Conservation (phyloP, 2,797 vertebrate species). For the Trichosurus vulpecula region DNA sequence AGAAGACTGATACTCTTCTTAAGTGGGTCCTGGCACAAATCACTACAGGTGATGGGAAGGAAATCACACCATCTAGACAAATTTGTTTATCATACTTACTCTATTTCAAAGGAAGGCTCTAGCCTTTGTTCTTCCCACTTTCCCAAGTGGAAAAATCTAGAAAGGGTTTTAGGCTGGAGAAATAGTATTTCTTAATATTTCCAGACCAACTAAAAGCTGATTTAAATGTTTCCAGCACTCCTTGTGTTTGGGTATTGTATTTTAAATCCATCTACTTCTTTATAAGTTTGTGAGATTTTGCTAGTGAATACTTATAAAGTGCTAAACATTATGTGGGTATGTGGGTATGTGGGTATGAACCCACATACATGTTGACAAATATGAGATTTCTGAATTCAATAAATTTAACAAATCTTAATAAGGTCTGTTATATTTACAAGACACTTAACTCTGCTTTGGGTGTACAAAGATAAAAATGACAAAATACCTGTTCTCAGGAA, state of each 20-base stretch:
- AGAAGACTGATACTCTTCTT: too few species aligned
- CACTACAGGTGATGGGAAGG: too few species aligned
- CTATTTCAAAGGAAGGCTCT: too few species aligned
- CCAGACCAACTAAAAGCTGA: not conserved
- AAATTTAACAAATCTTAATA: not conserved
- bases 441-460: not conserved
- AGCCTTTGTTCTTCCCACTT: too few species aligned
- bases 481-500: not conserved
- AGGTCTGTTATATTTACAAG: not conserved
- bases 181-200: not conserved
- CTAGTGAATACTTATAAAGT: not conserved
- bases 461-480: not conserved
- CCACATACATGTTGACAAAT: not conserved
- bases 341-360: too few species aligned
- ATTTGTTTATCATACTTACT: too few species aligned
- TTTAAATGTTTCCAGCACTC: not conserved
- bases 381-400: not conserved
- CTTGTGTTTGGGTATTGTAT: not conserved
- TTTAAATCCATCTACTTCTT: not conserved
- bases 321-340: too few species aligned
- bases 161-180: too few species aligned
- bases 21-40: too few species aligned
- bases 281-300: not conserved
- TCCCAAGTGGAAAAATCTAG: too few species aligned
- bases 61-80: too few species aligned